These are phyloP conservation scores for Babyrousa celebensis DNA, from an alignment of 2,797 vertebrate genomes.

Conservation along the genomic window DNA sequence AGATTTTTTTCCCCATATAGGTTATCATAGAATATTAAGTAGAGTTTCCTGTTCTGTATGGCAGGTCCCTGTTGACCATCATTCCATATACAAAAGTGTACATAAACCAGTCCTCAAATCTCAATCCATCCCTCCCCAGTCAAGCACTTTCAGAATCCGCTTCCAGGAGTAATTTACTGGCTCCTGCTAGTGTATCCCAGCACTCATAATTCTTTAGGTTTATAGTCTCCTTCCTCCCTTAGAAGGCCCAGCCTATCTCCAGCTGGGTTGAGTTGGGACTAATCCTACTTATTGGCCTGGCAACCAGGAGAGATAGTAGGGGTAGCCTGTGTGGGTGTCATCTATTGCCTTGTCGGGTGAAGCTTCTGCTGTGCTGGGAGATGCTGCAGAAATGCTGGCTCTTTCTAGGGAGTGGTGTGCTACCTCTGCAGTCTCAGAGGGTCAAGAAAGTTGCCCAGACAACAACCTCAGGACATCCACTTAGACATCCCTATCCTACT, in stretches of 20 bases:
- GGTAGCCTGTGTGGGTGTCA: not conserved
- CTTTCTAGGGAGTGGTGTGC: not conserved
- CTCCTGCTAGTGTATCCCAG: not conserved
- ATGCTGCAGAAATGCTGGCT: not conserved
- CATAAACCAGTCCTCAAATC: too few relatives aligned
- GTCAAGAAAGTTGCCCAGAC: not conserved
- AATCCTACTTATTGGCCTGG: not conserved
- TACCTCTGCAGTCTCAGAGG: not conserved
- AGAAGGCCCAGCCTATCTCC: not conserved
- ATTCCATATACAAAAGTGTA: too few relatives aligned
- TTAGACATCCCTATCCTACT: not conserved
- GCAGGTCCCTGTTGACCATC: too few relatives aligned
- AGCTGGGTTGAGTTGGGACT: not conserved
- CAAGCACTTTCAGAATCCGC: constrained; percentile 1
- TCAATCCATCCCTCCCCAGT: not conserved
- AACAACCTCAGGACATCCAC: not conserved
- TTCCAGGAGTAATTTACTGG: not conserved
- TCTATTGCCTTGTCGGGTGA: not conserved
- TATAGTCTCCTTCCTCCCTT: not conserved
- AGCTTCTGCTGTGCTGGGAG: not conserved
- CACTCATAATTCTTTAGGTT: not conserved
- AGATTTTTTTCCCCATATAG: too few relatives aligned
- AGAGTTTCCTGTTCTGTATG: too few relatives aligned
- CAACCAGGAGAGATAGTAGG: not conserved
- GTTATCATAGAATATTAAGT: too few relatives aligned